Evolutionary conservation across 2,113 vertebrate species (phyloP), one percentile per base, ranked within the genome.

Genomic region (Psophia crepitans): DNA sequence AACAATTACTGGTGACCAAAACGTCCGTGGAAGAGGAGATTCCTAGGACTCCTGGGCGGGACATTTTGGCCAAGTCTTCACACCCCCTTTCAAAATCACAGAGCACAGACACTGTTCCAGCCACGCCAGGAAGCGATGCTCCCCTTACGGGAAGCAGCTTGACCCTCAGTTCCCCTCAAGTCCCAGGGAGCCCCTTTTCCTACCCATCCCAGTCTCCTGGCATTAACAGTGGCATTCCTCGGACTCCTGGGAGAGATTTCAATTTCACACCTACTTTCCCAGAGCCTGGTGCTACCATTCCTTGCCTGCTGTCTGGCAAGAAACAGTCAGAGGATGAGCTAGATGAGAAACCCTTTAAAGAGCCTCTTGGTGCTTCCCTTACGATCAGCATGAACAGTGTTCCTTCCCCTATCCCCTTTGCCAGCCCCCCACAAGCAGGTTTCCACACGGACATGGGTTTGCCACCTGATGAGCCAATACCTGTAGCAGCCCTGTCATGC

Each of bases 231-330:
- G 99, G 99, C 90, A 98, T 99, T 80, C 99, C 99, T 46, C 98
- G 99, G 94, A 99, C 99, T 37, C 99, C 99, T 20, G 99, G 99
- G 86, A 98, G 99, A 97, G 99, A 99, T 97, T 98, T 99, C 95
- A 99, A 97, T 91, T 99, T 99, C 97, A 98, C 99, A 0, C 99
- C 99, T 21, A 98, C 99, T 94, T 99, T 99, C 97, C 99, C 99
- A 4, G 99, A 99, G 96, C 97, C 99, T 77, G 87, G 98, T 39
- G 98, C 98, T 46, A 98, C 98, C 65, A 89, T 98, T 89, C 93
- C 98, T 90, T 98, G 98, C 61, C 97, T 98, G 71, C 96, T 98
- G 27, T 41, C 98, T 30, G 95, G 97, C 87, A 98, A 99, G 86
- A 99, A 99, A 90, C 96, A 97, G 24, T 99, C 99, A 35, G 98